phyloP scores from a whole-genome alignment of 2,888 invertebrate species.

The Dysmachus trigonus region DNA sequence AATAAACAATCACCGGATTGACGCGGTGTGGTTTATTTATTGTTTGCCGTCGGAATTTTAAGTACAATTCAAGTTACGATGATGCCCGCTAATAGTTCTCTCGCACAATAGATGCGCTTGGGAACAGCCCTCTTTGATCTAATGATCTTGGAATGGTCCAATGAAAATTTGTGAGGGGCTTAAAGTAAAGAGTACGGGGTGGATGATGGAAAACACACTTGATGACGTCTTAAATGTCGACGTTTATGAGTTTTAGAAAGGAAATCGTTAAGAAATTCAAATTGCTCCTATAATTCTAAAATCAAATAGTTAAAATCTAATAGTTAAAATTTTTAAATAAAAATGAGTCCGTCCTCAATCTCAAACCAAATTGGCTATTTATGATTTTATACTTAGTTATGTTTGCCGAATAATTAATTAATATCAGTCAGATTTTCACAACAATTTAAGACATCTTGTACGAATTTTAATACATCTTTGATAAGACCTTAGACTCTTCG shows the following conservation, averaged over 20 bases:
- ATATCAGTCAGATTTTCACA: no score
- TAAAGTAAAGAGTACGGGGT: background rate
- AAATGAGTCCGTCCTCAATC: background rate
- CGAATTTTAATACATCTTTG: no score
- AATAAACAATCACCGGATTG: constrained; percentile 43
- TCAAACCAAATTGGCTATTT: no score
- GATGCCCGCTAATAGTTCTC: background rate
- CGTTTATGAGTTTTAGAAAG: background rate
- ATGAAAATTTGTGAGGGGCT: background rate
- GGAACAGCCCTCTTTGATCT: background rate
- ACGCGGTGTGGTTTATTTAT: background rate
- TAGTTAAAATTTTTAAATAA: background rate
- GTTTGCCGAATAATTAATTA: no score
- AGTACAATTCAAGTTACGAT: background rate
- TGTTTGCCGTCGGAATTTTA: constrained; percentile 3
- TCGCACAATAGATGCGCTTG: background rate
- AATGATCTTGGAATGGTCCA: background rate
- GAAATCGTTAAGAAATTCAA: background rate
- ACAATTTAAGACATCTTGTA: no score
- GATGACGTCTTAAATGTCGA: background rate
- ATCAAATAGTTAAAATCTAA: background rate
- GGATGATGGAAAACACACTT: background rate
- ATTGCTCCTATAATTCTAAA: background rate
- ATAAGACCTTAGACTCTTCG: no score
- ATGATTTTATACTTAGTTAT: no score